Evolutionary conservation across 2,113 vertebrate species (phyloP), one percentile per base, ranked within the genome.

Genomic region (Tursiops truncatus): DNA sequence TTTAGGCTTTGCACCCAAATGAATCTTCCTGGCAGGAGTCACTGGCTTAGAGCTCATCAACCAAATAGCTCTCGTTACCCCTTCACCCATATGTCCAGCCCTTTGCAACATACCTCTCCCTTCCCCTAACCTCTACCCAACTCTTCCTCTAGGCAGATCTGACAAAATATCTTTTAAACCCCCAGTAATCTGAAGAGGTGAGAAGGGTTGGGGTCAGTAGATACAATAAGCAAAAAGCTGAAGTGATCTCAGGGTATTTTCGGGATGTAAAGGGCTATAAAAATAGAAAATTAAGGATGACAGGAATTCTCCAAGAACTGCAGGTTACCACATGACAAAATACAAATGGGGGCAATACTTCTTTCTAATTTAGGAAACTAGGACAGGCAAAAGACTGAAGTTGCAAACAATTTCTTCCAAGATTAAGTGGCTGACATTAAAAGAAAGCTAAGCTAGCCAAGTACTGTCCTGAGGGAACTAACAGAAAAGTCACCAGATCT

Each of bases 341-440:
- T n/a, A 77, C 8, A 94, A 82, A 65, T 21, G 31, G 33, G 28
- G 14, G 14, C 21, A 50, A 71, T 14, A 79, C 14, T 89, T 92
- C 65, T 89, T 95, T 80, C 67, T 50, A 85, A 94, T 74, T 33
- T 60, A n/a, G n/a, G 38, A 85, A 86, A 92, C 21, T 53, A 73
- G 62, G 36, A 71, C 26, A 86, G 65, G 44, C 50, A 60, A 67
- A 88, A 58, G 58, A 92, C 60, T 85, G 26, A 91, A 58, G 36
- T 21, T 18, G 50, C 23, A 84, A 91, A 65, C 47, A 83, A 33
- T 36, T 41, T 80, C 47, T 84, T 83, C 77, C 44, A 95, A 70
- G 60, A 56, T 62, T 56, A 28, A 90, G 44, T 83, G 41, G 60
- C 44, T 41, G 18, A 60, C 68, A 71, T 17, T 70, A 77, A 89